phyloP scores from a whole-genome alignment of 2,113 vertebrate genomes.

The Uropsilus gracilis region DNA sequence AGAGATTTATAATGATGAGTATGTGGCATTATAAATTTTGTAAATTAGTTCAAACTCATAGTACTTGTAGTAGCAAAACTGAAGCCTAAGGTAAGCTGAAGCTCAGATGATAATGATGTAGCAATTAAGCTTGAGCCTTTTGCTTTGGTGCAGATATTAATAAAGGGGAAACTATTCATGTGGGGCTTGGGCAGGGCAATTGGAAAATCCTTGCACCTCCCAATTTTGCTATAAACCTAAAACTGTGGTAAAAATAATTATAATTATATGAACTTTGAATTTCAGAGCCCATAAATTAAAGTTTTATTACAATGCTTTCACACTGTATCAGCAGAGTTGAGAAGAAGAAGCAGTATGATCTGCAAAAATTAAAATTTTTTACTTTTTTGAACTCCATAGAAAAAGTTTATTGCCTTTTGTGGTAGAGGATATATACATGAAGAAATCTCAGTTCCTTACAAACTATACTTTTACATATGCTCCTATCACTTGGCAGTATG shows the following conservation, averaged over 20 bases:
- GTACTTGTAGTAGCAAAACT: neutral
- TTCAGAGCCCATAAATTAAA: neutral
- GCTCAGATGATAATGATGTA: neutral
- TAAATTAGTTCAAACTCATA: neutral
- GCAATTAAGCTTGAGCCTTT: neutral
- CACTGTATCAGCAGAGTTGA: neutral
- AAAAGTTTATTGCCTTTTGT: neutral
- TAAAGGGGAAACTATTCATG: neutral
- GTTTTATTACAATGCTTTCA: neutral
- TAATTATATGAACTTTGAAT: neutral
- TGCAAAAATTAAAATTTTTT: neutral
- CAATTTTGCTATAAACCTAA: neutral
- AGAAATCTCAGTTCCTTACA: neutral
- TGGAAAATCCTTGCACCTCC: neutral
- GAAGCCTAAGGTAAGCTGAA: neutral
- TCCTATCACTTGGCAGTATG: neutral
- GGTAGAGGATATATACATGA: neutral
- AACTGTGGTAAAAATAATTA: neutral
- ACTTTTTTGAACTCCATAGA: neutral
- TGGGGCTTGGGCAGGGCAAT: neutral
- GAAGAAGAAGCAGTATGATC: neutral
- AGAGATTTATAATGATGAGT: neutral
- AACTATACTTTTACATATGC: neutral
- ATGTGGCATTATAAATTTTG: neutral
- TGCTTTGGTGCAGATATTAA: neutral